These are phyloP conservation scores for Drosophila arawakana DNA, from an alignment of 1,140 invertebrate species.

Conservation along the genomic window DNA sequence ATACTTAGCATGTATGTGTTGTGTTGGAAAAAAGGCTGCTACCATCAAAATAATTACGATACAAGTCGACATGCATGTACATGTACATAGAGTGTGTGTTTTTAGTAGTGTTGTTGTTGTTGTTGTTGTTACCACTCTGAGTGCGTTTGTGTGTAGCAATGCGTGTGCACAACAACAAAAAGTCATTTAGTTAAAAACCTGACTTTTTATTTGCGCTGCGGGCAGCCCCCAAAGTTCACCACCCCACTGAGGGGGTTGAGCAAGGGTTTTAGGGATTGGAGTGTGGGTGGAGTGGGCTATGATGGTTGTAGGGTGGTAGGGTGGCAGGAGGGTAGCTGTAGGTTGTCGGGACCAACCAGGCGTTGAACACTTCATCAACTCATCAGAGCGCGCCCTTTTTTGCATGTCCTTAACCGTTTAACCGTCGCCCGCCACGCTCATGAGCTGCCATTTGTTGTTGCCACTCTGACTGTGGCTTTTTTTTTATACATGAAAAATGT, in stretches of 20 bases:
- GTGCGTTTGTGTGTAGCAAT: slow-evolving; percentile 82
- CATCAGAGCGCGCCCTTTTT: slow-evolving; percentile 81
- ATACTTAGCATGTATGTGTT: slow-evolving; percentile 10
- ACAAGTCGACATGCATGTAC: slow-evolving; percentile 72
- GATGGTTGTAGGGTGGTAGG: slow-evolving; percentile 6
- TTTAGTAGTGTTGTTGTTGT: slow-evolving; percentile 25
- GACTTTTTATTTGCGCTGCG: slow-evolving; percentile 79
- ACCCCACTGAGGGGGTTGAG: neutral
- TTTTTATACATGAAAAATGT: slow-evolving; percentile 14
- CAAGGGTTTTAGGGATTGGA: neutral
- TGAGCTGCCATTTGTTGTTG: slow-evolving; percentile 66
- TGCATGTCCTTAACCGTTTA: slow-evolving; percentile 81
- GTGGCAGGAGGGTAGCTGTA: neutral
- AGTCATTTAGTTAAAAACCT: slow-evolving; percentile 83
- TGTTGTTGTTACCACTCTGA: slow-evolving; percentile 55
- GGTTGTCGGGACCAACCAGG: slow-evolving; percentile 60
- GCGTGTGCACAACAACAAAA: slow-evolving; percentile 82
- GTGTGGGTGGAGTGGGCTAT: no score
- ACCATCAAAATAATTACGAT: slow-evolving; percentile 82
- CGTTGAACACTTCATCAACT: slow-evolving; percentile 82
- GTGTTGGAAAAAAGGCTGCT: slow-evolving; percentile 63
- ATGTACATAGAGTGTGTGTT: slow-evolving; percentile 35
- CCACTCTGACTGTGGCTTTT: slow-evolving; percentile 34
- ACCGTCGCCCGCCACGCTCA: slow-evolving; percentile 57
- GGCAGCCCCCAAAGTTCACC: slow-evolving; percentile 54